These are phyloP conservation scores for Nematolebias whitei DNA, from an alignment of 2,113 vertebrate species.

Conservation along the genomic window DNA sequence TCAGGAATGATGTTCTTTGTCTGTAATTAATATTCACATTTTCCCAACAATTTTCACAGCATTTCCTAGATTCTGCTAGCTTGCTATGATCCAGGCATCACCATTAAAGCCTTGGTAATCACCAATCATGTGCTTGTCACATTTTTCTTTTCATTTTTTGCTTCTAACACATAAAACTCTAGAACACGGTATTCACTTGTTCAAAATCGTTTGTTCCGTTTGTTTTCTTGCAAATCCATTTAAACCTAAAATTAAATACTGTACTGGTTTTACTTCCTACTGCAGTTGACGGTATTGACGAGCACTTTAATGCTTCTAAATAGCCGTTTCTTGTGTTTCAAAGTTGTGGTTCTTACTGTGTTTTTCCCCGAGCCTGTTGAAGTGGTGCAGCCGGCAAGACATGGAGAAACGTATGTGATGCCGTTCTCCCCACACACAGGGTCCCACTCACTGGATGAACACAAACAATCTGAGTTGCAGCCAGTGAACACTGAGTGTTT, in stretches of 20 bases:
- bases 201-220: too few species aligned
- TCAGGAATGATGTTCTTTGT: too few species aligned
- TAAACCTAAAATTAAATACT: neutral
- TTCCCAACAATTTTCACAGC: too few species aligned
- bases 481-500: slow-evolving; percentile 66
- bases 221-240: neutral
- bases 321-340: neutral
- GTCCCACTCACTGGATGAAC: slow-evolving; percentile 85
- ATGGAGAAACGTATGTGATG: slow-evolving; percentile 88
- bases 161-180: too few species aligned
- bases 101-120: too few species aligned
- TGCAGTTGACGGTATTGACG: neutral
- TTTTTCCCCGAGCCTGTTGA: slow-evolving; percentile 82
- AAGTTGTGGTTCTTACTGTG: slow-evolving; percentile 77
- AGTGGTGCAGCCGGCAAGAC: slow-evolving; percentile 87
- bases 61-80: too few species aligned
- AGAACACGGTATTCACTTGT: too few species aligned
- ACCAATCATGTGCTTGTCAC: too few species aligned
- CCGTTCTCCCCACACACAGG: slow-evolving; percentile 88
- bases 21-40: too few species aligned
- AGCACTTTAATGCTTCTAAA: neutral
- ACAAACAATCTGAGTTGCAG: slow-evolving; percentile 85
- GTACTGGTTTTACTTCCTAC: neutral
- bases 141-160: too few species aligned
- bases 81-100: too few species aligned